Conservation (phyloP, 2,797 vertebrate species). For the Neomorphus geoffroyi region DNA sequence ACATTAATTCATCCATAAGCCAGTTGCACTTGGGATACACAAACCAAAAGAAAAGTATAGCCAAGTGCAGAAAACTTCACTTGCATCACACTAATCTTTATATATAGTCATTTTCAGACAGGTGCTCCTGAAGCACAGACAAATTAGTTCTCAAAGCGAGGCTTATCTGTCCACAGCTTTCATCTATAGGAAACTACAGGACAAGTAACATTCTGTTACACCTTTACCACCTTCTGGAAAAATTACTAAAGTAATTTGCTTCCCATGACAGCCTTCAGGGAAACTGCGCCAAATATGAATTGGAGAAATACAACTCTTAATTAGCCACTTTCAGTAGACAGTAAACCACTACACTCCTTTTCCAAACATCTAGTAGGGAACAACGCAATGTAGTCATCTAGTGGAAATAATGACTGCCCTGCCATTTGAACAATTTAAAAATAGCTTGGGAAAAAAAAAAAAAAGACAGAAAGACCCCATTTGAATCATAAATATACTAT, state of each 20-base stretch:
- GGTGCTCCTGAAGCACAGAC: neutral
- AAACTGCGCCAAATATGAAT: constrained; percentile 11
- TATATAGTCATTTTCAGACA: neutral
- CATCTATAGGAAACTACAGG: neutral
- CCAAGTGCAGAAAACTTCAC: neutral
- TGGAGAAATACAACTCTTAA: constrained; percentile 9
- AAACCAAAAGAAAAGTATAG: neutral
- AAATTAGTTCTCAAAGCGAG: neutral
- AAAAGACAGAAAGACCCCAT: neutral
- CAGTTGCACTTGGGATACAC: neutral
- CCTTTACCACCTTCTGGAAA: neutral
- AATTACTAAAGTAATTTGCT: neutral
- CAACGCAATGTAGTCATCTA: neutral
- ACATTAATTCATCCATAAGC: neutral
- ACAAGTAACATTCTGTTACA: neutral
- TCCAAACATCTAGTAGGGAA: neutral
- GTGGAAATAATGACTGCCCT: neutral
- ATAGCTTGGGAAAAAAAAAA: neutral
- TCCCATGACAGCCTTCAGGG: neutral
- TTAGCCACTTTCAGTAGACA: neutral
- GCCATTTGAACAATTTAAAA: neutral
- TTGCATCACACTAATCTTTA: neutral
- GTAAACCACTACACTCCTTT: neutral
- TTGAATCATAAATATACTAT: neutral
- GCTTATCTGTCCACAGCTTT: neutral